Conservation (phyloP, 1,140 invertebrate species). For the Araneus ventricosus region DNA sequence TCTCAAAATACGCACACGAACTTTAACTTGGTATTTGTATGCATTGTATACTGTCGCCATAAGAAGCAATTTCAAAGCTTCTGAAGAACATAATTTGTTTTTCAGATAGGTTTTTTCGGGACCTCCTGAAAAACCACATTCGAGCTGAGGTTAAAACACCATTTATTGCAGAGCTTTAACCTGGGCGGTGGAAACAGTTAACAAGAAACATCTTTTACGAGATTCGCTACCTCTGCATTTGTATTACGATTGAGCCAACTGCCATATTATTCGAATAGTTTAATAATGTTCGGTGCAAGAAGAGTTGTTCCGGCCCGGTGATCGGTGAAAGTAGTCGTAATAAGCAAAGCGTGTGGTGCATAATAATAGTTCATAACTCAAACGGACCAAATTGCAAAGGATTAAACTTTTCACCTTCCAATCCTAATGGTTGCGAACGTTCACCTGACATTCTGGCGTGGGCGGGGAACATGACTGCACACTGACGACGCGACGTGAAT, state of each 20-base stretch:
- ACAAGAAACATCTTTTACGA: not conserved
- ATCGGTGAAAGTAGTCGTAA: not conserved
- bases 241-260: not conserved
- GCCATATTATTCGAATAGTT: not conserved
- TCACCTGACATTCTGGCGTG: constrained; percentile 51
- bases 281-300: not conserved
- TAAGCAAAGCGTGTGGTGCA: constrained; percentile 11
- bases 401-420: constrained; percentile 73
- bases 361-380: not conserved
- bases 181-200: not conserved
- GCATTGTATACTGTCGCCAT: no score
- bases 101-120: not conserved
- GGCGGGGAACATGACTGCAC: constrained; percentile 12
- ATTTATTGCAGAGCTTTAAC: not conserved
- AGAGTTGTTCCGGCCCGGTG: not conserved
- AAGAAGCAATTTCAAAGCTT: no score
- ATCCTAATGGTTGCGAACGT: constrained; percentile 59
- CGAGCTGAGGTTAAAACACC: not conserved
- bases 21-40: no score
- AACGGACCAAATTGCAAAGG: not conserved
- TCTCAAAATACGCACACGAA: no score
- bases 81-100: no score
- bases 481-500: constrained; percentile 56
- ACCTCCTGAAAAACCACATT: not conserved
- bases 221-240: not conserved